Base-by-base conservation (phyloP, 2,797 vertebrate genomes). In the Bradypus variegatus region DNA sequence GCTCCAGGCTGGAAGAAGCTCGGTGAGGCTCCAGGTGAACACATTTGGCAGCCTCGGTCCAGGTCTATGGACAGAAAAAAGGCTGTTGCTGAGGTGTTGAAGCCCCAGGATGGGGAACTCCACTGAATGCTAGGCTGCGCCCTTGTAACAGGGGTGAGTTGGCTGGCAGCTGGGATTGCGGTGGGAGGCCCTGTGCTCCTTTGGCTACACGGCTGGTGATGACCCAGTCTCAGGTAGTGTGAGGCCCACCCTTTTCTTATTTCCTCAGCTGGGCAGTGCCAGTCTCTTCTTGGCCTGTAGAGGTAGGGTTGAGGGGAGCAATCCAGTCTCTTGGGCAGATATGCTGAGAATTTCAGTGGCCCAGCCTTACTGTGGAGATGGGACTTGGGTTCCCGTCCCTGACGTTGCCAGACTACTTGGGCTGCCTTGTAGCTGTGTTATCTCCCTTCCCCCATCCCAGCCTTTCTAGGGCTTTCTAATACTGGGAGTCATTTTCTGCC, bases 261-360 rank as follows among this genome's bases (percentile, higher is more conserved):
- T 93, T 94, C 88, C 90, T 92, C 83, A 91, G 92, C 82, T 91
- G 91, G 76, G n/a, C 31, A 5, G n/a, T 69, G 60, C 93, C 89
- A 55, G 8, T 55, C 86, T 93, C 13, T 29, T 78, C 72, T 83
- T 83, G 65, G 88, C 75, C 76, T 62, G n/a, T 19, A 9, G 69
- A 15, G 15, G 41, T 67, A 18, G 45, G 64, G 64, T 11, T 19
- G 8, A 1, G 41, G 21, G 8, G 6, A 53, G 31, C 31, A 69
- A 33, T 7, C 41, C 65, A 79, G 50, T 41, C 65, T 77, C 67
- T 53, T 53, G 70, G 33, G n/a, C 15, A 85, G 88, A 50, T 38
- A n/a, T 0, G 4, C n/a, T 8, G 69, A 78, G 67, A 75, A 85
- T 53, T 55, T 33, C 79, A 27, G 27, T 12, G 25, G 75, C 88